Conservation (phyloP, 2,797 vertebrate genomes). For the Crenuchus spilurus region DNA sequence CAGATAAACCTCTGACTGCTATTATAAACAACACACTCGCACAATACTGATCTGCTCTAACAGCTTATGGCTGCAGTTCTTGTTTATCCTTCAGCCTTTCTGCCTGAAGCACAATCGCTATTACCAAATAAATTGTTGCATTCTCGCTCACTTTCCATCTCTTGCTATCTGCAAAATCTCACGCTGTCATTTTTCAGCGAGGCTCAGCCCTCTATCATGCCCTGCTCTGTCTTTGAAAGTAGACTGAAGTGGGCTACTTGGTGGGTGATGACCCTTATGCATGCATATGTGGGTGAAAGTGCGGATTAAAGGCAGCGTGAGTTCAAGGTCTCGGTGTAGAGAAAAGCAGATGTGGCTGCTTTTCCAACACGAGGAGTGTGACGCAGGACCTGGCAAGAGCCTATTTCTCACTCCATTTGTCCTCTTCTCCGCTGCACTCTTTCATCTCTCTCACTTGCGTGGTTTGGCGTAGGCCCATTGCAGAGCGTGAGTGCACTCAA, state of each 20-base stretch:
- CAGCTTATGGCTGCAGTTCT: neutral
- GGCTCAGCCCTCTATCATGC: neutral
- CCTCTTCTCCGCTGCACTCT: constrained; percentile 16
- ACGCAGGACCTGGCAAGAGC: constrained; percentile 8
- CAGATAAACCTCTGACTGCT: constrained; percentile 21
- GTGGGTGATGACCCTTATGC: neutral
- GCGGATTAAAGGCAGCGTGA: neutral
- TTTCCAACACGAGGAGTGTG: constrained; percentile 17
- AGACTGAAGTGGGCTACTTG: constrained; percentile 2
- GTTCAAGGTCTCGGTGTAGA: constrained; percentile 17
- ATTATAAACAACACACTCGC: constrained; percentile 21
- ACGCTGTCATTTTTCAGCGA: neutral
- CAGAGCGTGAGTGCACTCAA: constrained; percentile 19
- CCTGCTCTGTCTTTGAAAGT: neutral
- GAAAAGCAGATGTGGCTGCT: constrained; percentile 33
- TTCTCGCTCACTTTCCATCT: neutral
- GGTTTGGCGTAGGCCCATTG: constrained; percentile 7
- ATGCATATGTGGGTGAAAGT: neutral
- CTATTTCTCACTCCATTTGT: constrained; percentile 41
- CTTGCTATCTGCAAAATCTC: neutral
- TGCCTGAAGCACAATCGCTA: neutral
- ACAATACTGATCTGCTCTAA: constrained; percentile 6
- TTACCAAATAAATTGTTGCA: neutral
- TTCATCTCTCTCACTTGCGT: constrained; percentile 24
- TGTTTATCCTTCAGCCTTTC: constrained; percentile 1